Evolutionary conservation across 2,113 vertebrate species (phyloP).

Genomic region (Microtus ochrogaster): DNA sequence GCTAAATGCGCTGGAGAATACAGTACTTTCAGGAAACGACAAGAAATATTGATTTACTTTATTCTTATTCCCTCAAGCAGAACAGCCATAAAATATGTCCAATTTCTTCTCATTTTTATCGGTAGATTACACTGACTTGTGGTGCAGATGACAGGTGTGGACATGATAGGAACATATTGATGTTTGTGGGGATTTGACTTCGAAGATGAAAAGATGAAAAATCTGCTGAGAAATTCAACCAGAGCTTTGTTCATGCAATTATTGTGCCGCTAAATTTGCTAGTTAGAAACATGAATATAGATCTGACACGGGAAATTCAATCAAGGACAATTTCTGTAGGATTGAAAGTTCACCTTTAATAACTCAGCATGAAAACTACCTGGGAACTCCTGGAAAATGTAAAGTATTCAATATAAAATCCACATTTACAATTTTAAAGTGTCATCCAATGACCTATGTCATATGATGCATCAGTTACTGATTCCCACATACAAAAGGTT

Average conservation of each 20-base stretch:
- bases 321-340: neutral
- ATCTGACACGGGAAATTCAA: neutral
- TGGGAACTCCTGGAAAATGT: constrained; percentile 16
- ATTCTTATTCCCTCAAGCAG: constrained; percentile 76
- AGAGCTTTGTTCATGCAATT: constrained; percentile 19
- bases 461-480: neutral
- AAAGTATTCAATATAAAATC: neutral
- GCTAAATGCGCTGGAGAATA: constrained; percentile 61
- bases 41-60: constrained; percentile 75
- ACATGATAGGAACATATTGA: constrained; percentile 56
- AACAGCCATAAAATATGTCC: constrained; percentile 77
- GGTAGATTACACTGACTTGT: constrained; percentile 72
- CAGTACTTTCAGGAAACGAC: constrained; percentile 74
- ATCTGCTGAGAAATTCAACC: constrained; percentile 42
- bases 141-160: constrained; percentile 45
- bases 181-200: constrained; percentile 54
- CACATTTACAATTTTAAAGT: neutral
- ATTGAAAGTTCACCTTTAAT: constrained; percentile 4
- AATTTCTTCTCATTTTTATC: constrained; percentile 68
- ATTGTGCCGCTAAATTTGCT: constrained; percentile 38
- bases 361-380: neutral
- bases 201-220: constrained; percentile 57
- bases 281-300: constrained; percentile 36
- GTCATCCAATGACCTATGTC: neutral
- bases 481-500: neutral